Percentiles rank a stretch among this genome's conserved stretches.
Evolutionary conservation across 2,113 vertebrate genomes (phyloP).

Genomic region (Suricata suricatta): DNA sequence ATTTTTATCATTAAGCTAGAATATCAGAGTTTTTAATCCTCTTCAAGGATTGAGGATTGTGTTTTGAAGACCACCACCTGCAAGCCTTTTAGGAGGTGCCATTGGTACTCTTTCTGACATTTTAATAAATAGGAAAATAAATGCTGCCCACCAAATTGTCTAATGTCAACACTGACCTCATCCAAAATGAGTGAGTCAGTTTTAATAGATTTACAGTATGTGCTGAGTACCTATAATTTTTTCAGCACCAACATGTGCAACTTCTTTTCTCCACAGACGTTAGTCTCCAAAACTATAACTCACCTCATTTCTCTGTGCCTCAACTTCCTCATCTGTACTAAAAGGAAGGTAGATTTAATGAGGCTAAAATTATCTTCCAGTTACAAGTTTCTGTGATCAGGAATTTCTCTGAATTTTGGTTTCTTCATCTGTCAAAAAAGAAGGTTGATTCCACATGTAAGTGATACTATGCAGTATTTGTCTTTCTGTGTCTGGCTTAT

Average conservation of each 20-base stretch:
- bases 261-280: not conserved
- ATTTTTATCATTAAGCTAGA: slow-evolving; percentile 2
- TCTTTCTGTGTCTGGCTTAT: not conserved
- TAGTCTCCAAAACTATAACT: not conserved
- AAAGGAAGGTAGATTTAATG: not conserved
- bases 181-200: slow-evolving; percentile 74
- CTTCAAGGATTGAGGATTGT: not conserved
- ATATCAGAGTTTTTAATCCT: slow-evolving; percentile 61
- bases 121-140: slow-evolving; percentile 85
- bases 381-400: not conserved
- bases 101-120: slow-evolving; percentile 77
- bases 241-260: not conserved
- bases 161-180: slow-evolving; percentile 83
- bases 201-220: slow-evolving; percentile 70
- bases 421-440: not conserved
- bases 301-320: not conserved
- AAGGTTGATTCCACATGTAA: not conserved
- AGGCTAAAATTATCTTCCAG: not conserved
- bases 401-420: not conserved
- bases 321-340: not conserved
- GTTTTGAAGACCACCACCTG: slow-evolving; percentile 80
- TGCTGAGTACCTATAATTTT: not conserved
- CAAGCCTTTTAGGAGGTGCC: slow-evolving; percentile 81
- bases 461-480: not conserved
- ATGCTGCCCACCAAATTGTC: slow-evolving; percentile 81